Evolutionary conservation across 2,113 vertebrate genomes (phyloP), one percentile per base, ranked within the genome.

Genomic region (Scopus umbretta): DNA sequence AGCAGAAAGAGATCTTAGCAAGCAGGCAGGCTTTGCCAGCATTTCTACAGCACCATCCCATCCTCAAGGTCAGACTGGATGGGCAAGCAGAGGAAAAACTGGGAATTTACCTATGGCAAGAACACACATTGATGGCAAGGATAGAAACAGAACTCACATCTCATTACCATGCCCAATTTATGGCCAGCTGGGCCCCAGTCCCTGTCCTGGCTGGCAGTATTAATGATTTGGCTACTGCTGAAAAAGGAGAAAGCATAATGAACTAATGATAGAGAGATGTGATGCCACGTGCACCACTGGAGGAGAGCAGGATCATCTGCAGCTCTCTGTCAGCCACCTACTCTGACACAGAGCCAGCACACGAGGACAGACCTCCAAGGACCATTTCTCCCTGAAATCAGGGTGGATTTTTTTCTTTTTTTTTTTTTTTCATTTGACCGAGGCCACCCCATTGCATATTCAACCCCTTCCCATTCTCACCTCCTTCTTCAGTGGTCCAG

Each of bases 401-500:
- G 11, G 11, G 1, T 20, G 47, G 9, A n/a, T n/a, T n/a, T 47
- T 47, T 19, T 26, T 16, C 36, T 43, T 38, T 43, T n/a, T 32
- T 55, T 16, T 43, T 43, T 38, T 43, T n/a, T 32, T 55, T 12
- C 38, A 62, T 53, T 68, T 40, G 23, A 4, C 47, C 62, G 36
- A 78, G 45, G 23, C 26, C 49, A 52, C 16, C 52, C 16, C 52
- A 43, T 23, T 12, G 26, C 18, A 13, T n/a, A 47, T n/a, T n/a
- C 25, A 40, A 30, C 34, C 53, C 34, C 40, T 29, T 73, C 30
- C 50, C 34, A 13, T 59, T 16, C 86, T 90, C 40, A 74, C 82
- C 82, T 62, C 94, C 71, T 81, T 97, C 95, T 78, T 94, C 72
- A 58, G 83, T 16, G 5, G 10, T 70, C 88, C 95, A 96, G 29